Percentiles rank a stretch among this genome's conserved stretches.
Conservation (phyloP, 30 jellyfish, hydroid and myxozoan genomes). For the Rhopilema esculentum region DNA sequence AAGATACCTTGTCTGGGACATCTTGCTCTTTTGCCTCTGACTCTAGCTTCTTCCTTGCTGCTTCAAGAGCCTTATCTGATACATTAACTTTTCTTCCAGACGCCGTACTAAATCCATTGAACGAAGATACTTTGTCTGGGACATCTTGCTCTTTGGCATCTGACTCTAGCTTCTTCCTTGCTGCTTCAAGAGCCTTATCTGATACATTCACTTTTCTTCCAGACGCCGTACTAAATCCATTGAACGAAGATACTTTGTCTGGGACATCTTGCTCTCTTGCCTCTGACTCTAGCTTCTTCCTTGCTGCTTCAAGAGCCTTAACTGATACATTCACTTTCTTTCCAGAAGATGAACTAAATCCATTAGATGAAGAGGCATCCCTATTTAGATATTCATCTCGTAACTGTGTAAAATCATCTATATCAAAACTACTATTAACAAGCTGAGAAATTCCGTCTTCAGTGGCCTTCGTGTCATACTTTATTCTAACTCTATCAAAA, state of each 20-base stretch:
- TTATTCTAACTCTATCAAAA: background rate
- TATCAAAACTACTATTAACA: conserved; percentile 31
- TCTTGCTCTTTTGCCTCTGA: background rate
- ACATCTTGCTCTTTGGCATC: background rate
- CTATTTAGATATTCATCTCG: background rate
- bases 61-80: background rate
- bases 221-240: background rate
- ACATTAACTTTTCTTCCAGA: background rate
- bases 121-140: background rate
- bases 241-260: background rate
- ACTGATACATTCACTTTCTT: background rate
- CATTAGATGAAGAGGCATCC: background rate
- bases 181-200: background rate
- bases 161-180: background rate
- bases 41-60: background rate
- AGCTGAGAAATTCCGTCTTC: conserved; percentile 7
- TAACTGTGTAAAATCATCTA: conserved; percentile 56
- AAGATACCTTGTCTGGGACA: background rate
- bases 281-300: conserved; percentile 34
- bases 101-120: background rate
- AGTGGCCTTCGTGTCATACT: background rate
- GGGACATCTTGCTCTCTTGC: background rate
- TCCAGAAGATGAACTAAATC: background rate
- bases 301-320: background rate
- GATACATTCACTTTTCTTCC: background rate